A percentile compares a stretch with the other conserved stretches of the same genome.
Conservation (phyloP, 2,888 invertebrate species). For the Pseudeuparius sepicola region DNA sequence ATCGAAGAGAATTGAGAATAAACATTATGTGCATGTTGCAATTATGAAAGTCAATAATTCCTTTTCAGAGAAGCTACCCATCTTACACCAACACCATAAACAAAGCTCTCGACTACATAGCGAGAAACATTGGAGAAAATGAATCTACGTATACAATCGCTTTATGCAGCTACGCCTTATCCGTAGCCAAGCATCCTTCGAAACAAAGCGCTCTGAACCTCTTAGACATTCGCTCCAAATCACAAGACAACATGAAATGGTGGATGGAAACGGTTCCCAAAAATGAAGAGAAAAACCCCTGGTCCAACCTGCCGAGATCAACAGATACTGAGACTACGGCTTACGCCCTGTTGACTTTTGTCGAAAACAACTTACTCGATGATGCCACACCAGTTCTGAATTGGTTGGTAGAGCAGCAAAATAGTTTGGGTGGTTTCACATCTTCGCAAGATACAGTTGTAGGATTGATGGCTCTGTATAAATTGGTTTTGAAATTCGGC, state of each 20-base stretch:
- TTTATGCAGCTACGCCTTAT: constrained; percentile 65
- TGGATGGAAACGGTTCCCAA: constrained; percentile 57
- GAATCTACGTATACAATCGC: constrained; percentile 69
- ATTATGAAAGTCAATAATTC: no score
- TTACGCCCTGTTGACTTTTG: constrained; percentile 69
- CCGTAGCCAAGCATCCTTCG: constrained; percentile 61
- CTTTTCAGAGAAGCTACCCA: no score
- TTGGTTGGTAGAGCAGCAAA: constrained; percentile 64
- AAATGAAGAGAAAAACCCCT: constrained; percentile 52
- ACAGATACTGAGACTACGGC: constrained; percentile 81
- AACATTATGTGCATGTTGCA: no score
- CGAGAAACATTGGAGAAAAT: constrained; percentile 51
- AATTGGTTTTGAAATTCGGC: constrained; percentile 51
- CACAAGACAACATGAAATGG: constrained; percentile 65
- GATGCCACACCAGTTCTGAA: constrained; percentile 56
- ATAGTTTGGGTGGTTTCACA: constrained; percentile 59
- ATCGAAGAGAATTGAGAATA: no score
- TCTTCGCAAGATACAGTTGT: constrained; percentile 71
- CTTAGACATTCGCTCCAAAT: constrained; percentile 45
- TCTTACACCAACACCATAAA: constrained; percentile 58
- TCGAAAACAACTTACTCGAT: constrained; percentile 39
- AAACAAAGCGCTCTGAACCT: constrained; percentile 54
- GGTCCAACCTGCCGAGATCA: constrained; percentile 55
- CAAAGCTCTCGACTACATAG: constrained; percentile 68
- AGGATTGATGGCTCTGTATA: constrained; percentile 59